A percentile compares a stretch with the other conserved stretches of the same genome.
Conservation (phyloP, 1,140 invertebrate species). For the Drosophila bipectinata region DNA sequence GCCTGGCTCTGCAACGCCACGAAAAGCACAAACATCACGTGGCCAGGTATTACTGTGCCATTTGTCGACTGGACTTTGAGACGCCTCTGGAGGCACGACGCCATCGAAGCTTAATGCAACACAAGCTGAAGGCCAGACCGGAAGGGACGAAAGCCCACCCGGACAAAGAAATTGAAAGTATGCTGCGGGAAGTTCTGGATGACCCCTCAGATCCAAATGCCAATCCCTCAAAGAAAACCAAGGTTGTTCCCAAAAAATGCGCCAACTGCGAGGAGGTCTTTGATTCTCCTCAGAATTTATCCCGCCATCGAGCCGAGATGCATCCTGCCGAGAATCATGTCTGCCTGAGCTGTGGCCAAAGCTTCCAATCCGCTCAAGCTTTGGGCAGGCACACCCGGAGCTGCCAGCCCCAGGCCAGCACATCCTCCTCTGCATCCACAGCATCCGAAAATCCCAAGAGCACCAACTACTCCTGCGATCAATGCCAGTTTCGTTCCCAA, state of each 20-base stretch:
- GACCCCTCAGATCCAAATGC: conserved; percentile 1
- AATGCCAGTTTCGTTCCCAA: conserved; percentile 65
- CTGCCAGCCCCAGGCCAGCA: conserved; percentile 84
- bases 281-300: conserved; percentile 86
- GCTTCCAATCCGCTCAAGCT: conserved; percentile 89
- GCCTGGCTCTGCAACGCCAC: conserved; percentile 88
- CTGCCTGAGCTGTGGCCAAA: conserved; percentile 88
- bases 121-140: conserved; percentile 66
- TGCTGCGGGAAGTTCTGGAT: conserved; percentile 48
- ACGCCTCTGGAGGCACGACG: conserved; percentile 86
- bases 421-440: conserved; percentile 9
- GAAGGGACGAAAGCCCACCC: neutral
- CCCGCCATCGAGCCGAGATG: conserved; percentile 86
- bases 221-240: conserved; percentile 21
- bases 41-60: conserved; percentile 88
- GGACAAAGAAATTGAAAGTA: conserved; percentile 42
- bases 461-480: conserved; percentile 46
- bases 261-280: conserved; percentile 64
- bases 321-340: conserved; percentile 83
- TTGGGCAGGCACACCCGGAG: conserved; percentile 87
- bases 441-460: neutral
- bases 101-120: conserved; percentile 87
- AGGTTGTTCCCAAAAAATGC: conserved; percentile 18
- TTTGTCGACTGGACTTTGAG: conserved; percentile 87
- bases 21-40: conserved; percentile 85